These are phyloP conservation scores for Herpetotheres cachinnans DNA, from an alignment of 2,113 vertebrate genomes.

Conservation along the genomic window DNA sequence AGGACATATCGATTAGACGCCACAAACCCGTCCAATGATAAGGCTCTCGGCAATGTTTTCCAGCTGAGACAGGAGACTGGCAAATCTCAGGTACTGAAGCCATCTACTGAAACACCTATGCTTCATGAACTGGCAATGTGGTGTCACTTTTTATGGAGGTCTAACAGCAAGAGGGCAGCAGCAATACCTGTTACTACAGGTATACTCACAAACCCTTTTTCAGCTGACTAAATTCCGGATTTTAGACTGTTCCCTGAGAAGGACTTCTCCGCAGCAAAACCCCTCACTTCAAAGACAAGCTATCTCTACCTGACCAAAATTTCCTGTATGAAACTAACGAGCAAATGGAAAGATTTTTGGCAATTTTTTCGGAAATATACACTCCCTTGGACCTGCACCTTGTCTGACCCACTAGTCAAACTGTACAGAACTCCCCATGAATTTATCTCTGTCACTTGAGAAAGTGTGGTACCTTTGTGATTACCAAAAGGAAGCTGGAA, in stretches of 20 bases:
- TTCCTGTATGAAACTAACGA: neutral
- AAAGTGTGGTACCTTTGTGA: neutral
- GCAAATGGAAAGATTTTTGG: neutral
- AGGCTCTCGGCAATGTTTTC: neutral
- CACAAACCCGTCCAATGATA: neutral
- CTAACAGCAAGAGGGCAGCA: neutral
- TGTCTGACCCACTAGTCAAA: neutral
- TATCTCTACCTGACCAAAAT: neutral
- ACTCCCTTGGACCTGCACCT: neutral
- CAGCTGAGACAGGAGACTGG: neutral
- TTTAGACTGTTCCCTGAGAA: neutral
- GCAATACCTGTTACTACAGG: neutral
- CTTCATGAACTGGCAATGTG: neutral
- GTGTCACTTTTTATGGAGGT: accelerated
- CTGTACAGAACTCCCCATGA: neutral
- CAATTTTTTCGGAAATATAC: neutral
- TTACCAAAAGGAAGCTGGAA: neutral
- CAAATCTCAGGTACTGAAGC: neutral
- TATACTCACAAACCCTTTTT: neutral
- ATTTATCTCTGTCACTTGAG: neutral
- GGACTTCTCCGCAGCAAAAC: neutral
- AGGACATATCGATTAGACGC: neutral
- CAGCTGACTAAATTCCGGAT: neutral
- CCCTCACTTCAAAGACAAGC: neutral
- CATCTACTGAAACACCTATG: accelerated